Base-by-base conservation (phyloP, 2,888 invertebrate species). In the Blastobasis adustella region DNA sequence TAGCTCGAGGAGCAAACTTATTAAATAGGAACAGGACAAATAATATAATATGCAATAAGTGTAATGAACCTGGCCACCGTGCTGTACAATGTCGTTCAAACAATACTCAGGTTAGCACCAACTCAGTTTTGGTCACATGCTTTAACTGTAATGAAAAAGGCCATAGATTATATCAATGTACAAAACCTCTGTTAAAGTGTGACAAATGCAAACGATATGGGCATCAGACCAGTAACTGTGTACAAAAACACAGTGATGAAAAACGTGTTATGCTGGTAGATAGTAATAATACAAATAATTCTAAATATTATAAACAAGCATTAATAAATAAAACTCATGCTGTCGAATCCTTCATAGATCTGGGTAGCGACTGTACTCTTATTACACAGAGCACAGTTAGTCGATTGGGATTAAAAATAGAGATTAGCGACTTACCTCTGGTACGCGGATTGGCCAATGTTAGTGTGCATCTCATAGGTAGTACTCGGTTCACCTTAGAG, bases 81-180 rank as follows among this genome's bases (percentile, higher is more conserved):
- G 38, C 46, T 9, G 39, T 8, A 9, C 52, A 49, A 49, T 49
- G 52, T 8, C 38, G 37, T 41, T 9, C 23, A 10, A 43, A n/a
- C 36, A 42, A 6, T 6, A n/a, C 10, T 7, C 46, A 46, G 10
- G 37, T 9, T 37, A 47, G 40, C 9, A 40, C 40, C 9, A 40
- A 38, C 39, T 6, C 8, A 10, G 5, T 45, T 40, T 39, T 10
- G 4, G 23, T 45, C 6, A 23, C 10, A 10, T 52, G 51, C 49
- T 52, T 52, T 45, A 52, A 52, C n/a, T 52, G 51, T 36, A 46
- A 49, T 9, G 51, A 52, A n/a, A 49, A 45, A n/a, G 51, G 51
- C 0, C 51, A 52, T 37, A 46, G 41, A 41, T 8, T 46, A 5
- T 37, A 45, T 6, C 5, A 10, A 9, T 52, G 51, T 41, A 40